Evolutionary conservation across 2,113 vertebrate species (phyloP), one percentile per base, ranked within the genome.

Genomic region (Callionymus lyra): DNA sequence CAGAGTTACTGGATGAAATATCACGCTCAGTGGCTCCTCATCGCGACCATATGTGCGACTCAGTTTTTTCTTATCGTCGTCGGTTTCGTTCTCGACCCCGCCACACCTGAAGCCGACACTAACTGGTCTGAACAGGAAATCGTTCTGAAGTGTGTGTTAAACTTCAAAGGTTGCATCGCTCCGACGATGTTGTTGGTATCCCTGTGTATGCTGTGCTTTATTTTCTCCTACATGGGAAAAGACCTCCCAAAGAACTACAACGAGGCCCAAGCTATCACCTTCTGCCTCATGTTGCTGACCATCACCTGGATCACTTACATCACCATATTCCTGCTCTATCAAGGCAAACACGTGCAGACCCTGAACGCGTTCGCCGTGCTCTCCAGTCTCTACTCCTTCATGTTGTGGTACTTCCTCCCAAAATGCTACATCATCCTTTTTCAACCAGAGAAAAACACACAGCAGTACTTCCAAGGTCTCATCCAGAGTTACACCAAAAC

Each of bases 201-300:
- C 6, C 68, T 94, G 14, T 68, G 79, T 1, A 16, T 15, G 16
- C 44, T 84, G 15, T 87, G 90, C 67, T 93, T 92, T 12, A 44
- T 48, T 41, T 88, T 90, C 63, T 90, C 89, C 56, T 93, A 91
- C 69, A 77, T 84, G 78, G 90, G 89, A 32, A 92, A 87, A 38
- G 88, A 90, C 46, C 88, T 94, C 6, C 91, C 92, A 0, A 89
- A 90, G 59, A 88, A 88, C 63, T 93, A 94, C 72, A 92, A 83
- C 1, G 91, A 93, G 56, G 89, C 91, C 50, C 92, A 91, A 74
- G 80, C 85, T 12, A 85, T 93, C 51, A 89, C 91, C 1, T 89
- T 89, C 64, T 83, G 89, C 55, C 72, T 92, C 21, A 71, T 93
- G 10, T 62, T 91, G 49, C 81, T 84, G 36, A 82, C 88, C 10